phyloP scores from a whole-genome alignment of 2,888 invertebrate species.

The Lithosia quadra region DNA sequence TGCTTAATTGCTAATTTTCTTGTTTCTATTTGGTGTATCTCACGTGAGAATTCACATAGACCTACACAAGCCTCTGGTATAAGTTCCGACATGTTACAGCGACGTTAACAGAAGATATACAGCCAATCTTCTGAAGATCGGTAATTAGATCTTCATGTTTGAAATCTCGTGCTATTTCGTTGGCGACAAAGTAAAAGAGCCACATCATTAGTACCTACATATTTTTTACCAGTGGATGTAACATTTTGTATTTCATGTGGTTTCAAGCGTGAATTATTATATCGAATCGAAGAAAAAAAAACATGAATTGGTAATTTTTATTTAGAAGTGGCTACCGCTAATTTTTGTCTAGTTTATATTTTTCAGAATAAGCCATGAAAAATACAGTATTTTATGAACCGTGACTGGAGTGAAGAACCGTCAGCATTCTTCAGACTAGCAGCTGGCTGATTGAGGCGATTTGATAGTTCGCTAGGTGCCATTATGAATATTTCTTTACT shows the following conservation, averaged over 20 bases:
- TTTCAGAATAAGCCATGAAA: too few relatives aligned
- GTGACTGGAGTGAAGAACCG: too few relatives aligned
- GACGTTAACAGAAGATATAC: neutral
- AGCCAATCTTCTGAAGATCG: conserved; percentile 1
- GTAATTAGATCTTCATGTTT: conserved; percentile 12
- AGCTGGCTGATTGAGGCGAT: too few relatives aligned
- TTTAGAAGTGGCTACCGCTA: neutral
- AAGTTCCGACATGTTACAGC: conserved; percentile 24
- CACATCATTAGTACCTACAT: neutral
- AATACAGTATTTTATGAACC: too few relatives aligned
- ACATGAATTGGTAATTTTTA: too few relatives aligned
- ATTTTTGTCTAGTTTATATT: too few relatives aligned
- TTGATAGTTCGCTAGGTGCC: too few relatives aligned
- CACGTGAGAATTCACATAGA: conserved; percentile 40
- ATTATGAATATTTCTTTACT: too few relatives aligned
- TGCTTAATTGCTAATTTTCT: conserved; percentile 65
- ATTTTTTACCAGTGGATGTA: neutral
- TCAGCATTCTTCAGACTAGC: too few relatives aligned
- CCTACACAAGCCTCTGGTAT: conserved; percentile 25
- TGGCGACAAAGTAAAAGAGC: neutral
- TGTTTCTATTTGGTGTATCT: conserved; percentile 50
- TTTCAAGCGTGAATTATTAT: neutral
- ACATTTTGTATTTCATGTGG: neutral
- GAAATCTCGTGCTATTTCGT: neutral
- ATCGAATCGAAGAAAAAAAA: neutral